Evolutionary conservation across 2,113 vertebrate genomes (phyloP).

Genomic region (Paedocypris sp.): DNA sequence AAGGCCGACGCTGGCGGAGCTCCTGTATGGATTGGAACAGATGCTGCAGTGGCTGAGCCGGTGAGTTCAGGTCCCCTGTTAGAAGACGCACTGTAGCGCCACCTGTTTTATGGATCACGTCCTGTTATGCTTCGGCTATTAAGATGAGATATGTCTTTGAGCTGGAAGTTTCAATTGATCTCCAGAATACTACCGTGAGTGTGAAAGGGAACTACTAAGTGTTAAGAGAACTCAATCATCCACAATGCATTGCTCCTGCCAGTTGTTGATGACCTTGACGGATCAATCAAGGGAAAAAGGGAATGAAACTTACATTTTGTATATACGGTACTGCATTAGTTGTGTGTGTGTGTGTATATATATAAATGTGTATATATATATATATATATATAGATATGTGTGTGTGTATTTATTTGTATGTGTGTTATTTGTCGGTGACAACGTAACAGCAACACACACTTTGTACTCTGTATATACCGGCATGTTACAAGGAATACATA

Average conservation of each 20-base stretch:
- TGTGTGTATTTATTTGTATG: too few relatives aligned
- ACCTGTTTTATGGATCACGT: slow-evolving; percentile 49
- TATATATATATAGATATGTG: too few relatives aligned
- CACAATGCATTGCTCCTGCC: slow-evolving; percentile 6
- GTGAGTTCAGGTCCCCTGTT: slow-evolving; percentile 51
- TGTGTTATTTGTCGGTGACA: too few relatives aligned
- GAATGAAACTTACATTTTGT: too few relatives aligned
- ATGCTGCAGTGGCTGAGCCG: slow-evolving; percentile 49
- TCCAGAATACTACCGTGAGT: slow-evolving; percentile 39
- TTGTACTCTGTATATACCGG: too few relatives aligned
- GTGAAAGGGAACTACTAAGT: not conserved
- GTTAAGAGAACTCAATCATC: not conserved
- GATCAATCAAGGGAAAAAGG: too few relatives aligned
- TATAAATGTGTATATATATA: too few relatives aligned
- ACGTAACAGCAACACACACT: too few relatives aligned
- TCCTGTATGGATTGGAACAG: slow-evolving; percentile 41
- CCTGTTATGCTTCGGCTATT: slow-evolving; percentile 21
- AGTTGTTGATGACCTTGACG: not conserved
- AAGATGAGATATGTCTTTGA: slow-evolving; percentile 25
- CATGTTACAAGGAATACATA: too few relatives aligned
- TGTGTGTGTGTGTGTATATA: too few relatives aligned
- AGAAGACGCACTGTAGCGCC: slow-evolving; percentile 33
- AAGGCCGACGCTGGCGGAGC: not conserved
- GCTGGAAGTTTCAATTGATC: slow-evolving; percentile 45
- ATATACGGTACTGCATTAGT: too few relatives aligned